Evolutionary conservation across 2,797 vertebrate genomes (phyloP).

Genomic region (Salmo trutta): DNA sequence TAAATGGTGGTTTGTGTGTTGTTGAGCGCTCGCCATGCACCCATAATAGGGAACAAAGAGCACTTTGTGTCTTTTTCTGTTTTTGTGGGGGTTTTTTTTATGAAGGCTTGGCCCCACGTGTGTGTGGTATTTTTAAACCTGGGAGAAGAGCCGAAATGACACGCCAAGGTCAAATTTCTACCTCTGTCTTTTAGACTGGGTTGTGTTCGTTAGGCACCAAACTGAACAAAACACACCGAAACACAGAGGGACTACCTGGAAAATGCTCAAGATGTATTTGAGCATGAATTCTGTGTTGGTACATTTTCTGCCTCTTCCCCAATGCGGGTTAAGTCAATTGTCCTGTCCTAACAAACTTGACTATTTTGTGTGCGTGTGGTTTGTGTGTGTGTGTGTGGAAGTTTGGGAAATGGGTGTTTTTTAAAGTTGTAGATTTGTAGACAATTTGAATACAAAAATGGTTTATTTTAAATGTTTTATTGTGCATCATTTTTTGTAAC

Average conservation of each 20-base stretch:
- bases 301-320: constrained; percentile 59
- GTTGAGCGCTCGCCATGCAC: too few relatives aligned
- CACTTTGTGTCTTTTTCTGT: constrained; percentile 10
- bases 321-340: constrained; percentile 64
- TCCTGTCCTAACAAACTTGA: constrained; percentile 84
- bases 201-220: background rate
- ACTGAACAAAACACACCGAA: background rate
- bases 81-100: constrained; percentile 22
- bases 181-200: background rate
- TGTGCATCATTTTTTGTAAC: constrained; percentile 67
- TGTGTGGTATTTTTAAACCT: constrained; percentile 22
- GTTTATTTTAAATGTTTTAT: constrained; percentile 38
- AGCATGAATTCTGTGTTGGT: constrained; percentile 33
- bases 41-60: constrained; percentile 10
- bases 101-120: constrained; percentile 20
- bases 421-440: constrained; percentile 48
- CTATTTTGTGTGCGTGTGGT: constrained; percentile 56
- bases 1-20: too few relatives aligned
- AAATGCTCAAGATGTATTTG: background rate
- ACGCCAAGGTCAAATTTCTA: constrained; percentile 22
- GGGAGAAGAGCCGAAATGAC: constrained; percentile 16
- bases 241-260: too few relatives aligned
- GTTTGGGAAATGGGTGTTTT: constrained; percentile 38
- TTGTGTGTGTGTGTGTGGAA: constrained; percentile 44
- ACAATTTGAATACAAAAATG: constrained; percentile 51